Conservation (phyloP, 2,113 vertebrate genomes). For the Malurus elegans region DNA sequence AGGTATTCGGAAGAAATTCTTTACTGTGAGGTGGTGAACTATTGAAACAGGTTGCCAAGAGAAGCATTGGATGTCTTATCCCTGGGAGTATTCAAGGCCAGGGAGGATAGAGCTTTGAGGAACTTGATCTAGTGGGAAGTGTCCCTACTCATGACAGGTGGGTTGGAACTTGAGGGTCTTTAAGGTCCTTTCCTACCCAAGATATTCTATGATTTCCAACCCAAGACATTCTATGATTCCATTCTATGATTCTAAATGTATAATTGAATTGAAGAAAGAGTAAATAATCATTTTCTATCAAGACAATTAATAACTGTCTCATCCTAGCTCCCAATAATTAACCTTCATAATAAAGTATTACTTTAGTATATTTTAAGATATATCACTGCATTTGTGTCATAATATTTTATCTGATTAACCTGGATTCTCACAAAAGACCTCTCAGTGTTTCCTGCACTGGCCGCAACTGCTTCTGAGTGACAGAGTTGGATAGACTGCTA, state of each 20-base stretch:
- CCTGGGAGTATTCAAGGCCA: neutral
- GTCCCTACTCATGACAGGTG: no score
- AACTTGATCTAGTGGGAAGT: neutral
- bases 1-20: neutral
- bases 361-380: neutral
- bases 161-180: neutral
- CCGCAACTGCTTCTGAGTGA: neutral
- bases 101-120: neutral
- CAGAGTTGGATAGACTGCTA: neutral
- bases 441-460: neutral
- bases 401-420: neutral
- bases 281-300: neutral
- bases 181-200: neutral
- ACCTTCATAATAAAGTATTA: neutral
- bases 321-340: neutral
- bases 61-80: neutral
- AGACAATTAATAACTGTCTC: neutral
- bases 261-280: neutral
- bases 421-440: neutral
- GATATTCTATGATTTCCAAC: neutral
- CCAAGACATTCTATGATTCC: neutral
- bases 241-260: neutral
- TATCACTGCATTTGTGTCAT: neutral
- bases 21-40: neutral
- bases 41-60: neutral